Conservation (phyloP, 2,113 vertebrate species). For the Petromus typicus region DNA sequence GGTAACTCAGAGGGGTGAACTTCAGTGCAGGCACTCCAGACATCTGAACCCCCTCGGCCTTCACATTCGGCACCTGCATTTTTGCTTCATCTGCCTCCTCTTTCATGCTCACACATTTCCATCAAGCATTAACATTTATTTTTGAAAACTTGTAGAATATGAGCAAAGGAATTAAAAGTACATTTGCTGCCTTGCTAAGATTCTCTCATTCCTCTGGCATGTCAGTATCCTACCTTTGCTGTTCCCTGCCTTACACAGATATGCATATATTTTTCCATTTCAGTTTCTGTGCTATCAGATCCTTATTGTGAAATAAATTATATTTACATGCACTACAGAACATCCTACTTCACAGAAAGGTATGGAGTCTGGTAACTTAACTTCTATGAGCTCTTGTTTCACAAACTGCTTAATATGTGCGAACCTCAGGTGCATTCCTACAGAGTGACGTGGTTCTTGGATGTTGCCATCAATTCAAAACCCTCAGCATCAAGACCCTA, state of each 20-base stretch:
- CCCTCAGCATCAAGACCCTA: neutral
- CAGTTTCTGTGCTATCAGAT: neutral
- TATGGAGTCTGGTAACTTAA: neutral
- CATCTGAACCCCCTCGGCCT: neutral
- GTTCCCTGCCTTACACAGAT: neutral
- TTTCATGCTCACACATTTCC: neutral
- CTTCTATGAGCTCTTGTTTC: neutral
- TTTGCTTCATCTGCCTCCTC: neutral
- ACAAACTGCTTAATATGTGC: neutral
- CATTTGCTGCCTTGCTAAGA: neutral
- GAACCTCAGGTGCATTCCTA: neutral
- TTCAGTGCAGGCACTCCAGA: neutral
- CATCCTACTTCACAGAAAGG: neutral
- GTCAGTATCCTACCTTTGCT: neutral
- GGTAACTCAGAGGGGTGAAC: neutral
- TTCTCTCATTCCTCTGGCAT: neutral
- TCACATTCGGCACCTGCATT: neutral
- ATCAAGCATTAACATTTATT: conserved; percentile 4
- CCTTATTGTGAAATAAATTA: neutral
- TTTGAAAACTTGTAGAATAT: neutral
- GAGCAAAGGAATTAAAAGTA: neutral
- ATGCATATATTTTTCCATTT: neutral
- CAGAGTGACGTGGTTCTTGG: neutral
- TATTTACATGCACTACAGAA: neutral
- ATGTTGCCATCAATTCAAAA: neutral